These are phyloP conservation scores for Syrphus vitripennis DNA, from an alignment of 2,888 invertebrate species.

Conservation along the genomic window DNA sequence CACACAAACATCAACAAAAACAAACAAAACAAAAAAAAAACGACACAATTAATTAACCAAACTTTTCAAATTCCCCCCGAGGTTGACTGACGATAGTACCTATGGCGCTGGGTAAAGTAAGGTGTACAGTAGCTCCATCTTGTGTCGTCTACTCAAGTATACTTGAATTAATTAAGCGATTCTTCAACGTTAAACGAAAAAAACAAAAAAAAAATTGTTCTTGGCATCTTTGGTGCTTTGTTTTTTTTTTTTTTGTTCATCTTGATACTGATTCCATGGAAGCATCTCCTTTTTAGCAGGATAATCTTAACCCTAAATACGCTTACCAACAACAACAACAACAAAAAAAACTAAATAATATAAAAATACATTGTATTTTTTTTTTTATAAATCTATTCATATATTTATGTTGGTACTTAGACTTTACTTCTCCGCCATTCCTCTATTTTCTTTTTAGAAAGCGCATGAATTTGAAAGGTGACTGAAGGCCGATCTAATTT, in stretches of 20 bases:
- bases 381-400: constrained; percentile 29
- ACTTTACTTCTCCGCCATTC: neutral
- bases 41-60: constrained; percentile 59
- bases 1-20: neutral
- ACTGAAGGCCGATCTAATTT: constrained; percentile 55
- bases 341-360: neutral
- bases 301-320: neutral
- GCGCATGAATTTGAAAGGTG: constrained; percentile 45
- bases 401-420: too few relatives aligned
- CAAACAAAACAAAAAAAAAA: constrained; percentile 16
- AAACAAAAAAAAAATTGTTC: constrained; percentile 11
- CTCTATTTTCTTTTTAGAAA: neutral
- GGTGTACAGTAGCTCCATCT: neutral
- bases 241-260: constrained; percentile 7
- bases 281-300: neutral
- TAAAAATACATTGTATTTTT: constrained; percentile 2
- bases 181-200: constrained; percentile 38
- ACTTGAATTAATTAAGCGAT: constrained; percentile 61
- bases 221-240: constrained; percentile 25
- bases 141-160: constrained; percentile 37
- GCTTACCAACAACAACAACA: neutral
- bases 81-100: neutral
- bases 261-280: constrained; percentile 38
- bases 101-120: neutral
- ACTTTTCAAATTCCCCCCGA: constrained; percentile 28